Base-by-base conservation (phyloP, 2,888 invertebrate species). In the Cryptus armator region DNA sequence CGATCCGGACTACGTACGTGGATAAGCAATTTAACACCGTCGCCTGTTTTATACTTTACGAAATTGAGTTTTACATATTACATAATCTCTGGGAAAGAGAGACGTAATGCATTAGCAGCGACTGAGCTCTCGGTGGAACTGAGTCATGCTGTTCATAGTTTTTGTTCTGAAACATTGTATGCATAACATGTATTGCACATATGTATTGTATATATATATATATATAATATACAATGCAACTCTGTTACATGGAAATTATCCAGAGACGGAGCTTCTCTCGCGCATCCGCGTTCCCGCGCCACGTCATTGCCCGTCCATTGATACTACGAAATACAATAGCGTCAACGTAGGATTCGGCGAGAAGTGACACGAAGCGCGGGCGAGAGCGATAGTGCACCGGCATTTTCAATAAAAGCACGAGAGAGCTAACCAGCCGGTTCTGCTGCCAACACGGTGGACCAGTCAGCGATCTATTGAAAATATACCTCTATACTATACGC, bases 271-370 rank as follows among this genome's bases (percentile, higher is more conserved):
- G 79, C 48, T 76, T 76, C 75, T 76, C 75, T 53, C 62, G 51
- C 46, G 29, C 29, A 67, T 64, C 64, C 75, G n/a, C 70, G 56
- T 75, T 76, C 64, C 51, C 32, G 24, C 46, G 71, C 48, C n/a
- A 56, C 75, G 70, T 46, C 79, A 79, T 79, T 75, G 62, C 70
- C 46, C 70, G 53, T 53, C 16, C 75, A 76, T 80, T 76, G 79
- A 80, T 83, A 80, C 62, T 46, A 64, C 53, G n/a, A 37, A 59
- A 68, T 43, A 84, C 77, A 81, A 81, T 76, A 68, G 81, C 81
- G 59, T 74, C 68, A 68, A 62, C 72, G 72, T 81, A 68, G 83
- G 81, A 84, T 84, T 84, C 77, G 84, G 80, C 56, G 84, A 80
- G 76, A 79, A 79, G 70, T 79, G 79, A 70, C 74, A 74, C 75